These are phyloP conservation scores for Sus cebifrons DNA, from an alignment of 2,797 vertebrate species.

Conservation along the genomic window DNA sequence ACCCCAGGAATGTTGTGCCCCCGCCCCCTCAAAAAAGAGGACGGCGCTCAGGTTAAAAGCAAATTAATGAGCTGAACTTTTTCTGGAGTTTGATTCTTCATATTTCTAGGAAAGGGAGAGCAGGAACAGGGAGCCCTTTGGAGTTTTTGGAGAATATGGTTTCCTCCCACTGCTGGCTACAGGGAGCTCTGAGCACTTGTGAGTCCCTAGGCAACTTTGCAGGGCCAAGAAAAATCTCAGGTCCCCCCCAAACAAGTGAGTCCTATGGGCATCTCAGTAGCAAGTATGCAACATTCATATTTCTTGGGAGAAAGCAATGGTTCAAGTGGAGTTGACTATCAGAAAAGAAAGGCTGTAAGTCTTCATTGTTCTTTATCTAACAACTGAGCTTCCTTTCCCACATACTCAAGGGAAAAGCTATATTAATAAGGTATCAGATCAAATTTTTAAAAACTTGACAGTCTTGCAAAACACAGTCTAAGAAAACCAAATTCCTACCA, in stretches of 20 bases:
- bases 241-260: background rate
- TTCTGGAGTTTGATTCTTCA: background rate
- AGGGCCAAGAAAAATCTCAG: background rate
- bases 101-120: background rate
- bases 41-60: background rate
- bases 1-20: background rate
- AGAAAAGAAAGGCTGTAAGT: background rate
- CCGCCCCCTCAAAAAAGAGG: background rate
- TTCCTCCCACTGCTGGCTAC: background rate
- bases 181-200: background rate
- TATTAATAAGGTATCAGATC: background rate
- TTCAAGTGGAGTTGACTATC: background rate
- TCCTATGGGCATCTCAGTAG: background rate
- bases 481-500: background rate
- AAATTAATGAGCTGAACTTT: conserved; percentile 39
- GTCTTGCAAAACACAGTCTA: background rate
- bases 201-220: background rate
- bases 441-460: conserved; percentile 30
- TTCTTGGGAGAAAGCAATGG: background rate
- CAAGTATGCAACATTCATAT: background rate
- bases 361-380: background rate
- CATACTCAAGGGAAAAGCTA: conserved; percentile 3
- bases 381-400: background rate
- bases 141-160: background rate
- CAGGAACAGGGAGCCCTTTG: background rate